Evolutionary conservation across 2,797 vertebrate genomes (phyloP).

Genomic region (Muscicapa comitata): DNA sequence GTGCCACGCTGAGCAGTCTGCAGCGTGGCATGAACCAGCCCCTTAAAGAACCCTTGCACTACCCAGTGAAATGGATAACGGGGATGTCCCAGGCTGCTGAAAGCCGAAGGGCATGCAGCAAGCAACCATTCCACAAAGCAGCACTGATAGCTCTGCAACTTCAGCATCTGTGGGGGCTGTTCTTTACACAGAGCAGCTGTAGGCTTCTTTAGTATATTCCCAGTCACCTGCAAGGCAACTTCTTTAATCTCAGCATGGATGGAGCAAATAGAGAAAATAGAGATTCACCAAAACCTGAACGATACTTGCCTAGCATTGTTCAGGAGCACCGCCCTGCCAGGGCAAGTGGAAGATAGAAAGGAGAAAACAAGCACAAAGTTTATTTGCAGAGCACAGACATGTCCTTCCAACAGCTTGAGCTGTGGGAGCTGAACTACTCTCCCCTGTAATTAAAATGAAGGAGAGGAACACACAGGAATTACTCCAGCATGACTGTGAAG

Average conservation of each 20-base stretch:
- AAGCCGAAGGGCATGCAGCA: not conserved
- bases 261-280: not conserved
- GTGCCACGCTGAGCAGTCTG: not conserved
- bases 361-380: not conserved
- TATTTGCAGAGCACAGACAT: not conserved
- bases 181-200: not conserved
- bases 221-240: not conserved
- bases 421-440: not conserved
- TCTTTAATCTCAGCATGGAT: not conserved
- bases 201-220: not conserved
- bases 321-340: not conserved
- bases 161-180: not conserved
- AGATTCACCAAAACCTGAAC: not conserved
- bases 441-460: not conserved
- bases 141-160: rapidly evolving
- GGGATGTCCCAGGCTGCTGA: not conserved
- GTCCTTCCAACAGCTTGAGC: not conserved
- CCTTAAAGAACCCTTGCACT: not conserved
- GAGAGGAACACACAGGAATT: not conserved
- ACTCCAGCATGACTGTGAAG: not conserved
- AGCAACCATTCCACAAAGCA: not conserved
- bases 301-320: too few relatives aligned
- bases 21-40: not conserved
- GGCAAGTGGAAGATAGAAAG: not conserved
- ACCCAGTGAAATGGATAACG: not conserved